Base-by-base conservation (phyloP, 2,113 vertebrate genomes). In the Mastomys coucha region DNA sequence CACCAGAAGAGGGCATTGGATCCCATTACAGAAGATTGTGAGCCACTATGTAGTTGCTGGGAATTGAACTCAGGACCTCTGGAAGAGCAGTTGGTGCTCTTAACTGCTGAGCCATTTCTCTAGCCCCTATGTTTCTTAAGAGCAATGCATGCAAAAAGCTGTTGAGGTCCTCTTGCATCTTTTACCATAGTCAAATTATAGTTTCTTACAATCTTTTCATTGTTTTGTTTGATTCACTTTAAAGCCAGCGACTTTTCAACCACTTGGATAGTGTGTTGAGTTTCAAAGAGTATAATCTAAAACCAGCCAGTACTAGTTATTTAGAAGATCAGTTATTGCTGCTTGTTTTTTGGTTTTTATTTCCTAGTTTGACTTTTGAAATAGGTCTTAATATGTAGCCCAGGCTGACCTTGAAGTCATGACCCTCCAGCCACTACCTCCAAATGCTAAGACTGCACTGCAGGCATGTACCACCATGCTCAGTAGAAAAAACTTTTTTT, bases 241-340 rank as follows among this genome's bases (percentile, higher is more conserved):
- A 67, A 92, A 97, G 80, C 51, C 72, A 72, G 81, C 42, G 97
- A 51, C 53, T 97, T 88, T 91, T 95, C 93, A 88, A 95, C 96
- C 96, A 95, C 95, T 60, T 84, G 97, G 96, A 96, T 84, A 97
- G 10, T 58, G 82, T 80, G 39, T 96, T 91, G 72, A 45, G 19
- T 94, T 95, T 88, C 75, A 77, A 96, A 97, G 56, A 93, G 90
- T 60, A 86, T n/a, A 95, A 65, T 70, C 58, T 94, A 97, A 86
- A 92, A 96, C 90, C 49, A 97, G 67, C 93, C 92, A 97, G 96
- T 31, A 97, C 45, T 33, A 10, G n/a, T 94, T 92, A 94, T 88
- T 72, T 73, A 72, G 96, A 85, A 97, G 69, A 90, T 75, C 58
- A 69, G 89, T 96, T 92, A 97, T 93, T 85, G 6, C 92, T 92